These are phyloP conservation scores for Apostichopus californicus DNA, from an alignment of 35 echinoderm and acorn worm genomes.

Conservation along the genomic window DNA sequence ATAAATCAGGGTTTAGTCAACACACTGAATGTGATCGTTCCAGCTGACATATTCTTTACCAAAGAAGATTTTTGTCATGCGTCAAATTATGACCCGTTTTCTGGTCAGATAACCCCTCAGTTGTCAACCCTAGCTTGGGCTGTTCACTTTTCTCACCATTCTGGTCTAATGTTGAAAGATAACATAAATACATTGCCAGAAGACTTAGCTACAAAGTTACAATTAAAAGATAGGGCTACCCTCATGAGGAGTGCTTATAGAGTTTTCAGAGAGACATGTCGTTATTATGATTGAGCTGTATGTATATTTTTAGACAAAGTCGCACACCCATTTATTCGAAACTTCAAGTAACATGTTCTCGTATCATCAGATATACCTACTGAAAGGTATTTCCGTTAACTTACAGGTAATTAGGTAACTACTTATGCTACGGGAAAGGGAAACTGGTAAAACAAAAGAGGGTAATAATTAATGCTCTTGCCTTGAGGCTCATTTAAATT, in stretches of 20 bases:
- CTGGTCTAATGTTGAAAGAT: background rate
- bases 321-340: too few relatives aligned
- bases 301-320: too few relatives aligned
- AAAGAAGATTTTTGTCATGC: background rate
- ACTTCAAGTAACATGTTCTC: too few relatives aligned
- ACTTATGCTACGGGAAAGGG: too few relatives aligned
- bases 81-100: background rate
- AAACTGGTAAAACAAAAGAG: too few relatives aligned
- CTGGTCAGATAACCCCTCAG: background rate
- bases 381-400: too few relatives aligned
- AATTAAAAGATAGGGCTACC: background rate
- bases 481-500: too few relatives aligned
- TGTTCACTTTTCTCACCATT: constrained; percentile 20
- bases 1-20: background rate
- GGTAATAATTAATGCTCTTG: too few relatives aligned
- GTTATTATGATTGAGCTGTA: background rate
- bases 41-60: background rate
- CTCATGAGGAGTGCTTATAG: background rate
- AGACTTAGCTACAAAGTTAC: background rate
- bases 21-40: background rate
- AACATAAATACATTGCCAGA: background rate
- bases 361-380: too few relatives aligned
- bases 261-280: background rate
- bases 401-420: too few relatives aligned
- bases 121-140: background rate